A percentile compares a stretch with the other conserved stretches of the same genome.
These are phyloP conservation scores for Pterocles burchelli DNA, from an alignment of 2,113 vertebrate species.

Conservation along the genomic window DNA sequence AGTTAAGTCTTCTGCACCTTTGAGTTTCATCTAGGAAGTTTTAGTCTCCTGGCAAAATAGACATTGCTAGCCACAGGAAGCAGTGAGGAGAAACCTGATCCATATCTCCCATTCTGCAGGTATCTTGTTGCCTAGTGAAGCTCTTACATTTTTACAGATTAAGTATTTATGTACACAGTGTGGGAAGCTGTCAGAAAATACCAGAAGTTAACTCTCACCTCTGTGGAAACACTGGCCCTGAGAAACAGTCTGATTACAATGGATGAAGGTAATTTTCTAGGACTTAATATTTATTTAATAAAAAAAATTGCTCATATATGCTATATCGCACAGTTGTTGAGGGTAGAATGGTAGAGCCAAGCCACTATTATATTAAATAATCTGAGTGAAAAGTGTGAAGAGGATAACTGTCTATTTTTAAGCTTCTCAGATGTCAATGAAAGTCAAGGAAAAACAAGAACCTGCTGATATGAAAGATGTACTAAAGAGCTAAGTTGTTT, in stretches of 20 bases:
- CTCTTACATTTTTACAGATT: constrained; percentile 59
- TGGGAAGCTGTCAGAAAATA: constrained; percentile 32
- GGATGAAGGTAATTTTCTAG: constrained; percentile 74
- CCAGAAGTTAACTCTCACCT: constrained; percentile 44
- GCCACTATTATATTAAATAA: neutral
- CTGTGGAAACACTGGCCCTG: constrained; percentile 24
- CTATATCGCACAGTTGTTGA: neutral
- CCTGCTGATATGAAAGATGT: neutral
- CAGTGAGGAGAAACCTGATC: constrained; percentile 19
- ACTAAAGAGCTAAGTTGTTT: neutral
- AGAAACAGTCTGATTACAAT: constrained; percentile 39
- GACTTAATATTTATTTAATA: neutral
- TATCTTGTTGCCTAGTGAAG: constrained; percentile 14
- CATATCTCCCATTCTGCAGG: neutral
- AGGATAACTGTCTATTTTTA: neutral
- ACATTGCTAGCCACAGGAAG: neutral
- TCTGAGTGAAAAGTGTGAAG: neutral
- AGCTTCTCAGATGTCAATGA: neutral
- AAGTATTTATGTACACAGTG: constrained; percentile 42
- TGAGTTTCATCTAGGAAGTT: neutral
- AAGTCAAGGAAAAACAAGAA: constrained; percentile 4
- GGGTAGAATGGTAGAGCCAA: constrained; percentile 11
- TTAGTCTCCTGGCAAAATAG: neutral
- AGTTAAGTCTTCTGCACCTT: neutral
- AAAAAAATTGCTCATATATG: accelerated